Evolutionary conservation across 2,888 invertebrate species (phyloP).

Genomic region (Ichneumon xanthorius): DNA sequence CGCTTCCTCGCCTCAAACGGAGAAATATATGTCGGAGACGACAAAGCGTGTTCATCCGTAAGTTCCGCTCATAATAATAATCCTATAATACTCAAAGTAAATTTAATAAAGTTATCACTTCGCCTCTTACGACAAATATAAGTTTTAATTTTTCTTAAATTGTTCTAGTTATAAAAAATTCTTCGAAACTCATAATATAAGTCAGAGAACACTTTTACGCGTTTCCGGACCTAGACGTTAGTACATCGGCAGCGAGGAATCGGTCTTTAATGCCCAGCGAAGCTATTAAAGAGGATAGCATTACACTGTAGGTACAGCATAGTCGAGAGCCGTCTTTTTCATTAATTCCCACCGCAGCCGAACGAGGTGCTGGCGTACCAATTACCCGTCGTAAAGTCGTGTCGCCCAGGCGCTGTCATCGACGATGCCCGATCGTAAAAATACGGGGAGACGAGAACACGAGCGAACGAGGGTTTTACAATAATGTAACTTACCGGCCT

Average conservation of each 20-base stretch:
- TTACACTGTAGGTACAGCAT: not conserved
- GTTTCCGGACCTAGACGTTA: not conserved
- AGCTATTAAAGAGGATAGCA: slow-evolving; percentile 7
- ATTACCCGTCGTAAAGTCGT: not conserved
- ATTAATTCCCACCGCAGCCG: slow-evolving; percentile 8
- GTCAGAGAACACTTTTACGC: not conserved
- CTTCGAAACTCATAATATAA: not conserved
- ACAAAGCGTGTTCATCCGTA: no score
- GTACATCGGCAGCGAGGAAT: not conserved
- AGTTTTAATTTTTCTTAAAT: no score
- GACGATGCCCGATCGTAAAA: not conserved
- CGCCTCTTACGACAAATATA: no score
- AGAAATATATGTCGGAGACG: no score
- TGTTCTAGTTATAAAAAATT: not conserved
- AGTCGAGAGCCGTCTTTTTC: not conserved
- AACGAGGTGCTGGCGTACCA: slow-evolving; percentile 12
- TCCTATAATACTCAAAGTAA: no score
- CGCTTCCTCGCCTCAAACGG: no score
- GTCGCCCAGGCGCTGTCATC: slow-evolving; percentile 1
- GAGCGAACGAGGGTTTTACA: not conserved
- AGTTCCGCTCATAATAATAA: no score
- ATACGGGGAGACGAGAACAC: not conserved
- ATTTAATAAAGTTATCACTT: no score
- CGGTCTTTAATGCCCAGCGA: not conserved
- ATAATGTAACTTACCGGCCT: slow-evolving; percentile 78